Conservation (phyloP, 2,888 invertebrate genomes). For the Caenorhabditis zanzibari region DNA sequence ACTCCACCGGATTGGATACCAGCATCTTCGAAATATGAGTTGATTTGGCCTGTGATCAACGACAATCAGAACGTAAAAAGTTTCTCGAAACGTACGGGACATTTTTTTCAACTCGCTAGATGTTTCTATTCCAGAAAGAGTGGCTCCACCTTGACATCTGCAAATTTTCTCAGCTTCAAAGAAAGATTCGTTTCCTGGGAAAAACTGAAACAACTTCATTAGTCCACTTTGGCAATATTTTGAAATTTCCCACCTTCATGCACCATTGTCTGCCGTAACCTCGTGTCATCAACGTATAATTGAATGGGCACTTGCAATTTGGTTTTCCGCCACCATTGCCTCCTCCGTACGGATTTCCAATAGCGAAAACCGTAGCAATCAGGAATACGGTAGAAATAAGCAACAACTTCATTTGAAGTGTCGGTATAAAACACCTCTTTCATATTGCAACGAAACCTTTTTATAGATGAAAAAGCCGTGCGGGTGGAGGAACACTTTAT, state of each 20-base stretch:
- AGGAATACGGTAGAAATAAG: conserved; percentile 22
- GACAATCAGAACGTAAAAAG: not conserved
- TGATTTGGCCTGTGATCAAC: conserved; percentile 14
- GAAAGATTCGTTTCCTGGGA: conserved; percentile 49
- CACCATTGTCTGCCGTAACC: conserved; percentile 19
- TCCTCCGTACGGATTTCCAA: not conserved
- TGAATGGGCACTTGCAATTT: conserved; percentile 30
- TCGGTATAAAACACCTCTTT: conserved; percentile 27
- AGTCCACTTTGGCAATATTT: not conserved
- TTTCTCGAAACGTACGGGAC: not conserved
- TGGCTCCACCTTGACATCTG: conserved; percentile 54
- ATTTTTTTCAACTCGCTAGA: conserved; percentile 19
- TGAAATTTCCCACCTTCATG: conserved; percentile 24
- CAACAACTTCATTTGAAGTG: conserved; percentile 12
- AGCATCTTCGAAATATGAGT: not conserved
- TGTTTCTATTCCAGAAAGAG: conserved; percentile 45
- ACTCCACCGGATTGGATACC: conserved; percentile 34
- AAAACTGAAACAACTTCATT: conserved; percentile 30
- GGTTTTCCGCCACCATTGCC: conserved; percentile 10
- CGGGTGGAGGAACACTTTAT: conserved; percentile 25
- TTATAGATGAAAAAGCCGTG: conserved; percentile 44
- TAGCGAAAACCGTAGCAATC: conserved; percentile 2
- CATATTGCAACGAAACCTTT: conserved; percentile 7
- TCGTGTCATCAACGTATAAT: conserved; percentile 17
- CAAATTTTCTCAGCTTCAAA: conserved; percentile 51